Evolutionary conservation across 2,888 invertebrate genomes (phyloP).

Genomic region (Charanyca ferruginea): DNA sequence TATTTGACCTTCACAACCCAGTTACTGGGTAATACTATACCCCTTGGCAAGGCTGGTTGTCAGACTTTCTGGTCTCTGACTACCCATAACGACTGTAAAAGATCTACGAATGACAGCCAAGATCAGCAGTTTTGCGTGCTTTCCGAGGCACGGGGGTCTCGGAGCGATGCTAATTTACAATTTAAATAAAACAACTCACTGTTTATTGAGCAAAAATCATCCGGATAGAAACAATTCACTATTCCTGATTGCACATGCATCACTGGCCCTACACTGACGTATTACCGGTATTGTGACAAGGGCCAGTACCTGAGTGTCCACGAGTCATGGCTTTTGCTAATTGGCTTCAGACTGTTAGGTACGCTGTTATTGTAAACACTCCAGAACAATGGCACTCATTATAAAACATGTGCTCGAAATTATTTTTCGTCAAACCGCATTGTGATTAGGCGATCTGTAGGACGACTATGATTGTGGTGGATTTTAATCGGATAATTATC

Average conservation of each 20-base stretch:
- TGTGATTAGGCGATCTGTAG: constrained; percentile 58
- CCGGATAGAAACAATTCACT: constrained; percentile 5
- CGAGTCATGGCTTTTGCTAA: constrained; percentile 1
- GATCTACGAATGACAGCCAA: no score
- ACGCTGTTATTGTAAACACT: constrained; percentile 66
- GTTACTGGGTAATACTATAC: no score
- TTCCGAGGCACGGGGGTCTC: no score
- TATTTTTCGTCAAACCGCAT: constrained; percentile 64
- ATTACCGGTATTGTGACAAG: constrained; percentile 18
- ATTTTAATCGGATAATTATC: constrained; percentile 8
- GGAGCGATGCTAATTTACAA: neutral
- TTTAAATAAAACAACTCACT: constrained; percentile 24
- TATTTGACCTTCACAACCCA: no score
- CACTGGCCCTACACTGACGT: neutral
- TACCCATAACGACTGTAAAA: no score
- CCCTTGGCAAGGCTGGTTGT: no score
- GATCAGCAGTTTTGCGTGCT: no score
- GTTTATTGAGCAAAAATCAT: constrained; percentile 4
- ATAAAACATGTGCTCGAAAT: constrained; percentile 68
- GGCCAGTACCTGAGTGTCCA: constrained; percentile 9
- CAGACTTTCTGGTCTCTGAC: no score
- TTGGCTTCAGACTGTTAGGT: constrained; percentile 36
- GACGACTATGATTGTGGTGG: constrained; percentile 14
- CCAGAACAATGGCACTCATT: constrained; percentile 72
- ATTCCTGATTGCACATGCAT: constrained; percentile 9